These are phyloP conservation scores for Polydrusus pterygomalis DNA, from an alignment of 2,888 invertebrate species.

Conservation along the genomic window DNA sequence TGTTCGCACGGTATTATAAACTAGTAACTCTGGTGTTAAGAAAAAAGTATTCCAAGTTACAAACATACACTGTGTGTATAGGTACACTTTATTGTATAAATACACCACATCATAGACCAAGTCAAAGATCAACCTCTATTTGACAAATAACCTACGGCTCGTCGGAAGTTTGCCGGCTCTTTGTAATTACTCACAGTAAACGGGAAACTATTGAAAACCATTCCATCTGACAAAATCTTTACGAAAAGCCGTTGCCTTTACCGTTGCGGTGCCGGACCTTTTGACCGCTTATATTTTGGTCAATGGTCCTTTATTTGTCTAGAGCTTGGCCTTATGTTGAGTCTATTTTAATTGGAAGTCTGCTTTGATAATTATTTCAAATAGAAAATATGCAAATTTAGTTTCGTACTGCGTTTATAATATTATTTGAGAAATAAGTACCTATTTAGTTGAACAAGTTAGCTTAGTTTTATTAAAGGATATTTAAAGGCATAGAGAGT, in stretches of 20 bases:
- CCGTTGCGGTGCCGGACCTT: conserved; percentile 35
- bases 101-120: neutral
- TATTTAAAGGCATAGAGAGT: too few relatives aligned
- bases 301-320: conserved; percentile 40
- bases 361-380: neutral
- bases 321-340: conserved; percentile 21
- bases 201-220: conserved; percentile 14
- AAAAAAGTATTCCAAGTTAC: too few relatives aligned
- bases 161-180: neutral
- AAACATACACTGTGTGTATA: neutral
- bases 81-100: neutral
- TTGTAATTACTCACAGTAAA: conserved; percentile 15
- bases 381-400: too few relatives aligned
- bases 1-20: too few relatives aligned
- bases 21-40: too few relatives aligned
- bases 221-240: conserved; percentile 29
- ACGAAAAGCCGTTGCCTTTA: conserved; percentile 17
- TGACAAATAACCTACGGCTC: neutral
- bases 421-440: too few relatives aligned
- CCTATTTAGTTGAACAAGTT: too few relatives aligned
- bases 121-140: neutral
- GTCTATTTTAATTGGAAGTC: conserved; percentile 31
- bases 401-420: too few relatives aligned
- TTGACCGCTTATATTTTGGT: conserved; percentile 35
- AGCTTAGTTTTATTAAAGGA: too few relatives aligned